Evolutionary conservation across 1,140 invertebrate genomes (phyloP).

Genomic region (Varroa destructor): DNA sequence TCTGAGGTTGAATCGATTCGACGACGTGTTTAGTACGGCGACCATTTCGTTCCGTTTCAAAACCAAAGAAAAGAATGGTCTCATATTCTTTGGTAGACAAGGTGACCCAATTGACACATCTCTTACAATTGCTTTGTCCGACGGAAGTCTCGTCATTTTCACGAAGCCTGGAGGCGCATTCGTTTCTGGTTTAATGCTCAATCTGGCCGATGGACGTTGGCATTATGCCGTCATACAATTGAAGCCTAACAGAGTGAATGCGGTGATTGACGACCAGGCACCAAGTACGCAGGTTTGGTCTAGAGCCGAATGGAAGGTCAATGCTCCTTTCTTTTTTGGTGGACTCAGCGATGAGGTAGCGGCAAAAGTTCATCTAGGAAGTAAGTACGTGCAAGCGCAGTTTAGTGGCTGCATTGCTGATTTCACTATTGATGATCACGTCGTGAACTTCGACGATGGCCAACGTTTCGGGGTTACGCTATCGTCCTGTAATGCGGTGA

Average conservation of each 20-base stretch:
- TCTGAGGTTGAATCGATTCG: background rate
- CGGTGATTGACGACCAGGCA: background rate
- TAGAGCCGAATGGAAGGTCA: background rate
- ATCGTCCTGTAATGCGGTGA: conserved; percentile 15
- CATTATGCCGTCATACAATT: conserved; percentile 8
- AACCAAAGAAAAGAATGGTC: background rate
- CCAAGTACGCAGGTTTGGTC: background rate
- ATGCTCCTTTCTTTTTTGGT: conserved; percentile 1
- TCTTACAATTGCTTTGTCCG: background rate
- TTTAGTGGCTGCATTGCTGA: conserved; percentile 23
- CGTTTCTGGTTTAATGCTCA: conserved; percentile 1
- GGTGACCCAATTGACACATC: background rate
- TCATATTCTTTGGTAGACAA: conserved; percentile 5
- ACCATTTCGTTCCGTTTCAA: conserved; percentile 21
- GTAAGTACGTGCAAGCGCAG: conserved; percentile 1
- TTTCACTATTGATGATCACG: conserved; percentile 3
- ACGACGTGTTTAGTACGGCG: background rate
- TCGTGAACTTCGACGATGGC: conserved; percentile 2
- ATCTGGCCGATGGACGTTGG: background rate
- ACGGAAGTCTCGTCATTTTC: background rate
- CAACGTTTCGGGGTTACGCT: background rate
- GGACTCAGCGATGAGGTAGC: background rate
- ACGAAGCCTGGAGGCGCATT: conserved; percentile 6
- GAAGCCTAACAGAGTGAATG: background rate
- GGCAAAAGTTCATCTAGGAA: background rate